A percentile compares a stretch with the other conserved stretches of the same genome.
Conservation (phyloP, 2,888 invertebrate species). For the Lycophotia porphyrea region DNA sequence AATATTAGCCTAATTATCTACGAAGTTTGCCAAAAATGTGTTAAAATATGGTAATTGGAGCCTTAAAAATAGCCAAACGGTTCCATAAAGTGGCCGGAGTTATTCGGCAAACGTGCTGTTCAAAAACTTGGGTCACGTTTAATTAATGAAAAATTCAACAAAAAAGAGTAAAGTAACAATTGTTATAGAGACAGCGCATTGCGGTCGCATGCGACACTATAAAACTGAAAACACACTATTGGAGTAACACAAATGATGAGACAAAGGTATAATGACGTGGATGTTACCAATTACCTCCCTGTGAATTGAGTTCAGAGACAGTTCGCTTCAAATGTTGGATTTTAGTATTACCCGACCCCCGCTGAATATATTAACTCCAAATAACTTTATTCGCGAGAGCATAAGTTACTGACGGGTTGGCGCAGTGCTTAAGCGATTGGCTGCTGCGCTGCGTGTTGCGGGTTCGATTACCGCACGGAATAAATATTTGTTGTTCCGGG, state of each 20-base stretch:
- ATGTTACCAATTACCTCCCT: conserved; percentile 53
- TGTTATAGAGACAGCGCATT: conserved; percentile 75
- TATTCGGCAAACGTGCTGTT: conserved; percentile 57
- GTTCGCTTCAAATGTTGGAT: conserved; percentile 37
- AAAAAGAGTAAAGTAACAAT: conserved; percentile 45
- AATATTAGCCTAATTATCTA: conserved; percentile 48
- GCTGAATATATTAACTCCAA: conserved; percentile 31
- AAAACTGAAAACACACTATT: conserved; percentile 56
- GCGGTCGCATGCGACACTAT: conserved; percentile 73
- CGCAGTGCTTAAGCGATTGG: too few species aligned
- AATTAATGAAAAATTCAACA: conserved; percentile 66
- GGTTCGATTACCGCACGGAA: too few species aligned
- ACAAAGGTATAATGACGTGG: conserved; percentile 17
- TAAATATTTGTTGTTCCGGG: too few species aligned
- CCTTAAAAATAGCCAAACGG: conserved; percentile 55
- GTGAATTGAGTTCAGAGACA: conserved; percentile 39
- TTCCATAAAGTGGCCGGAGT: conserved; percentile 60
- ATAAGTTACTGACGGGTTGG: conserved; percentile 11
- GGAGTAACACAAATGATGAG: conserved; percentile 30
- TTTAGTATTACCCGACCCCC: conserved; percentile 29
- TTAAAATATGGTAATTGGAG: conserved; percentile 47
- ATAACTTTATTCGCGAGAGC: conserved; percentile 24
- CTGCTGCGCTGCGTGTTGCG: too few species aligned
- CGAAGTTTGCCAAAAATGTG: conserved; percentile 45
- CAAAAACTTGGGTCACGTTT: conserved; percentile 44